Base-by-base conservation (phyloP, 1,140 invertebrate species). In the Macrocentrus cingulum region DNA sequence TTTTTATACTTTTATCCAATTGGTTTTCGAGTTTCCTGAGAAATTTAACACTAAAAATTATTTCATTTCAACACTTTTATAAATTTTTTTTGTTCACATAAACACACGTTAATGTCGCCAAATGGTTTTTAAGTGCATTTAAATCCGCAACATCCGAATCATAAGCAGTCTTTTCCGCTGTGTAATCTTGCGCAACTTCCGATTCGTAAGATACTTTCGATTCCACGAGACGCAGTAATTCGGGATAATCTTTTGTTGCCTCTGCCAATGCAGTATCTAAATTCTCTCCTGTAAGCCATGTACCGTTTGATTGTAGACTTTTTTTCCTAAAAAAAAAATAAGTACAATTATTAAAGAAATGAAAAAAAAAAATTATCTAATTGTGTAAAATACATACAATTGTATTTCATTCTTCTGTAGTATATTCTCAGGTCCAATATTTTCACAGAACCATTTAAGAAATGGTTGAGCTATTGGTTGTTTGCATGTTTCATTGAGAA, bases 371-470 rank as follows among this genome's bases (percentile, higher is more conserved):
- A 46, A 60, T 16, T 37, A 19, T 18, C 23, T 57, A 23, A 46
- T 36, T 23, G 22, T 39, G 8, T 2, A 45, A 1, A 11, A 1
- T 8, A 37, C 63, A 68, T 68, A 79, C 75, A 77, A 52, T 68
- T 69, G 36, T 2, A 62, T 53, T 53, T 75, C 72, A 19, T 71
- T 69, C 11, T 68, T 62, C 19, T 69, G 58, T 0, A 78, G 52
- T 53, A 75, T 29, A 62, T 80, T 80, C 6, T 69, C 52, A 15
- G 20, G 13, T 18, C 44, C 70, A 5, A 80, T 61, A 59, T 76
- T 70, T 4, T 64, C 34, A 36, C 60, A 65, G 51, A 80, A 78
- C 77, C 77, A 80, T 22, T 73, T 62, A 20, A 80, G 61, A 62
- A 80, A 80, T 7, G 67, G 69, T 61, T 71, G 67, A 1, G 66